Base-by-base conservation (phyloP, 1,140 invertebrate species). In the Drosophila oshimai region DNA sequence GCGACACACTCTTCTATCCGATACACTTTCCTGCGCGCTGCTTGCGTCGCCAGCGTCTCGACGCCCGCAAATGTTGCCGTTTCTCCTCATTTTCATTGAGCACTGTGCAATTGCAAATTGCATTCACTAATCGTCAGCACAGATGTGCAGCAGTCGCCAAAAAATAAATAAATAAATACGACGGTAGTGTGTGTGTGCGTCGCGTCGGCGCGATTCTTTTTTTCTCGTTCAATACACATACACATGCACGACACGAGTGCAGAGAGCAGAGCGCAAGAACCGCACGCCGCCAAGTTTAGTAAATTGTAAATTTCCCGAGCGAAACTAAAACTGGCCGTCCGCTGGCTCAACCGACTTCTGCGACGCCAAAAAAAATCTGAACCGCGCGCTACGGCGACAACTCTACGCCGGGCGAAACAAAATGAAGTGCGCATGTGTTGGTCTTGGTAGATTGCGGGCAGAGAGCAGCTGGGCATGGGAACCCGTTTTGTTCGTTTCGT, bases 381-480 rank as follows among this genome's bases (percentile, higher is more conserved):
- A 57, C 24, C 54, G 54, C 13, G 60, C 58, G 50, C 22, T 31
- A 12, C 69, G 26, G 74, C 79, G 79, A 62, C 79, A 84, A 78
- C 79, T 84, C 79, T 78, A 54, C 57, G 28, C 28, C 15, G n/a
- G 9, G 20, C 20, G 74, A 84, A 84, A 84, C 79, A 84, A 84
- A 84, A 84, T 84, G 79, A 84, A 83, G 73, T 71, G 47, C 74
- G 74, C 79, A 67, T 81, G 76, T 83, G 74, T 74, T 61, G 70
- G 44, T 71, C n/a, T 29, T 22, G 3, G 60, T 41, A 47, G 53
- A 62, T 47, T 33, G 29, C 17, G 7, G 29, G 50, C 57, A 13
- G 34, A 12, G 26, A 42, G 36, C 36, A 41, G 49, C 39, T 51
- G 51, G 39, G 42, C n/a, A 34, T 13, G 36, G 49, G 60, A 84